Evolutionary conservation across 2,797 vertebrate genomes (phyloP).

Genomic region (Phoeniculus purpureus): DNA sequence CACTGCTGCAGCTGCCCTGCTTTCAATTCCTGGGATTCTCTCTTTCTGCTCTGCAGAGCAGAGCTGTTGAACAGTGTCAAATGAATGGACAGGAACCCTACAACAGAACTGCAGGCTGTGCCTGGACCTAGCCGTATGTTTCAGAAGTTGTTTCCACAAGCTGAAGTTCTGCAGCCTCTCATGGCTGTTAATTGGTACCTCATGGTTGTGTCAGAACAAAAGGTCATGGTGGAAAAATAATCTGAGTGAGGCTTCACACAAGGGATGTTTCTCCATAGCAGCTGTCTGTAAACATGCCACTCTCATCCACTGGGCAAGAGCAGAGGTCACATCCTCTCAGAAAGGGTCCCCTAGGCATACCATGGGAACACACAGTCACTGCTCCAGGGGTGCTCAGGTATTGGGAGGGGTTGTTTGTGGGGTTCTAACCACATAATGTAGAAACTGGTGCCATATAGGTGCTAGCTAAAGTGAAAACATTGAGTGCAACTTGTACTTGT

Average conservation of each 20-base stretch:
- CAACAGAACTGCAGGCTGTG: background rate
- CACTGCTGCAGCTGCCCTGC: background rate
- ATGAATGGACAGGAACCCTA: background rate
- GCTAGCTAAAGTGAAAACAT: too few relatives aligned
- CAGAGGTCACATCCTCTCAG: background rate
- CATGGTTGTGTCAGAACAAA: background rate
- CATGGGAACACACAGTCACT: background rate
- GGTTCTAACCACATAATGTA: background rate
- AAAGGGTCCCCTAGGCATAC: background rate
- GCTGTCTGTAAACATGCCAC: background rate
- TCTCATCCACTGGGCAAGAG: background rate
- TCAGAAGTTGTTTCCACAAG: background rate
- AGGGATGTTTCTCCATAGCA: background rate
- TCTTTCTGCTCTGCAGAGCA: background rate
- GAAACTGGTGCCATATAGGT: background rate
- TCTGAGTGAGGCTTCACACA: background rate
- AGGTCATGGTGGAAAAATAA: background rate
- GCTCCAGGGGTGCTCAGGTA: background rate
- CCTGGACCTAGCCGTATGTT: background rate
- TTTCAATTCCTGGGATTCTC: background rate
- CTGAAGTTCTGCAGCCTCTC: background rate
- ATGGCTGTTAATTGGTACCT: background rate
- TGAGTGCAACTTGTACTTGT: too few relatives aligned
- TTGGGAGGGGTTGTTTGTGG: background rate
- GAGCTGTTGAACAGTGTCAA: background rate